These are phyloP conservation scores for Centrocercus urophasianus DNA, from an alignment of 2,113 vertebrate genomes.

Conservation along the genomic window DNA sequence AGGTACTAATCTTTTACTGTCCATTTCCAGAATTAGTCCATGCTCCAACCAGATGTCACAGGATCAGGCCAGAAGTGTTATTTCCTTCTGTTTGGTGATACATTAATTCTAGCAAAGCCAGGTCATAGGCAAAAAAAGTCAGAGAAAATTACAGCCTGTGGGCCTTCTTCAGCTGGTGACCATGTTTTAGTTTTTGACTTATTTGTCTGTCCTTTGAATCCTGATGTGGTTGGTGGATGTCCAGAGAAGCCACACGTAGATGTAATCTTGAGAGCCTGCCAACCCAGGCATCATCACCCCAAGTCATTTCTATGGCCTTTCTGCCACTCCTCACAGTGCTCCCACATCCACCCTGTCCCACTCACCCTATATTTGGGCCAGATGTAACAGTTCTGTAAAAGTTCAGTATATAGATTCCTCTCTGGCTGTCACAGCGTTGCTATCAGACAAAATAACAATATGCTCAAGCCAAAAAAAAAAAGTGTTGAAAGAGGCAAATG, in stretches of 20 bases:
- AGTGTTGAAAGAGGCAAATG: not conserved
- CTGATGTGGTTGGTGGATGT: not conserved
- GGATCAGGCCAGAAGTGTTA: not conserved
- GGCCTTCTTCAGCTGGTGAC: not conserved
- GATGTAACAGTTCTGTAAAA: not conserved
- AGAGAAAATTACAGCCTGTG: not conserved
- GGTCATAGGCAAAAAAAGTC: not conserved
- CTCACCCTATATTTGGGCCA: not conserved
- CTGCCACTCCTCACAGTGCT: not conserved
- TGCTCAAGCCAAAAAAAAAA: not conserved
- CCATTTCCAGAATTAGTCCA: not conserved
- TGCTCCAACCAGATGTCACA: not conserved
- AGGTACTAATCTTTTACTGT: not conserved
- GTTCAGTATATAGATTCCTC: not conserved
- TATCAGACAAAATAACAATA: not conserved
- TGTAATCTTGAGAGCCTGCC: not conserved
- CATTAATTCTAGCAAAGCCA: not conserved
- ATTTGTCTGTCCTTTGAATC: not conserved
- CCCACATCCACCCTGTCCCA: not conserved
- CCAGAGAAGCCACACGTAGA: not conserved
- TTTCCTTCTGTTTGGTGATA: not conserved
- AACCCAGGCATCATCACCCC: not conserved
- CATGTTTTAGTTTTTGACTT: not conserved
- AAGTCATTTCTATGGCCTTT: not conserved
- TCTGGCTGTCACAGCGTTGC: not conserved